A percentile compares a stretch with the other conserved stretches of the same genome.
These are phyloP conservation scores for Galbula dea DNA, from an alignment of 2,113 vertebrate genomes.

Conservation along the genomic window DNA sequence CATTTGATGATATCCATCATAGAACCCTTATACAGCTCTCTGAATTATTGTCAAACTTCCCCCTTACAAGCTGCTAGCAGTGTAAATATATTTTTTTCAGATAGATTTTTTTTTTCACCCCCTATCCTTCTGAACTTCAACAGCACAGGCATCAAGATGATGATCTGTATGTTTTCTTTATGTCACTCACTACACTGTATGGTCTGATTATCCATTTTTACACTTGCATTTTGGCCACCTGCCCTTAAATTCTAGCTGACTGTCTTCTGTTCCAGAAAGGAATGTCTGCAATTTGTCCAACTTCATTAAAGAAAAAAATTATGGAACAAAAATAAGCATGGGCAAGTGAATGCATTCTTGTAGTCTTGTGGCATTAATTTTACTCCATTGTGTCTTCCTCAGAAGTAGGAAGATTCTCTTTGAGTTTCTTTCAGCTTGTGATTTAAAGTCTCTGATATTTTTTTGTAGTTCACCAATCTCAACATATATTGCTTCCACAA, in stretches of 20 bases:
- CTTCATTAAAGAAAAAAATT: neutral
- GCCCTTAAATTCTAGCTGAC: slow-evolving; percentile 5
- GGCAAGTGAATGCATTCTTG: slow-evolving; percentile 1
- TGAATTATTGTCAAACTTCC: neutral
- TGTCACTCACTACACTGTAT: neutral
- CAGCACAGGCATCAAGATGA: neutral
- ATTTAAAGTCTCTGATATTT: neutral
- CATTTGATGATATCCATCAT: neutral
- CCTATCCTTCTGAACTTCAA: neutral
- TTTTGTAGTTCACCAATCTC: neutral
- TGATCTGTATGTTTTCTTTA: neutral
- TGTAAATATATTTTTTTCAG: neutral
- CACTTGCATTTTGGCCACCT: neutral
- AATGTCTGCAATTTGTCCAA: slow-evolving; percentile 51
- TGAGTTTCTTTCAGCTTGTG: neutral
- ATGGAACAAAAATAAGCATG: neutral
- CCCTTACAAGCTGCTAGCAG: neutral
- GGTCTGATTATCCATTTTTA: slow-evolving; percentile 23
- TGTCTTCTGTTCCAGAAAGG: slow-evolving; percentile 18
- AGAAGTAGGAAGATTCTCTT: neutral
- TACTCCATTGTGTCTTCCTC: neutral
- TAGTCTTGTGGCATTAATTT: neutral
- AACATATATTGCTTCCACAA: neutral
- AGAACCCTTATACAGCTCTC: neutral
- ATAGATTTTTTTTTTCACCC: neutral